Conservation (phyloP, 92 coral and sea anemone genomes). For the Nematostella vectensis region DNA sequence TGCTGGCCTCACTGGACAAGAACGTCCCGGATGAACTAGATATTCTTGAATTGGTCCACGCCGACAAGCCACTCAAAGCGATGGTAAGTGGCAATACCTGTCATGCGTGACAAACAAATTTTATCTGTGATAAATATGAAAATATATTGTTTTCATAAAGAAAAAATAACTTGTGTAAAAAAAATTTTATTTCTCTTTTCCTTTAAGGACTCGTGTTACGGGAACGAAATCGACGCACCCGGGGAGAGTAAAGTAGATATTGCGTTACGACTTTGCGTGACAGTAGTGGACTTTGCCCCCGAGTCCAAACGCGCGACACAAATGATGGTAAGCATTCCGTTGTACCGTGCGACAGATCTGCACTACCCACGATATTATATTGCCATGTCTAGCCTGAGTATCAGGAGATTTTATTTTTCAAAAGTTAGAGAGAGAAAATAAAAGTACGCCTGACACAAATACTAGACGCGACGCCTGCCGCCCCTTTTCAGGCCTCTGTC, state of each 20-base stretch:
- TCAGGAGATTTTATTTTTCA: too few species aligned
- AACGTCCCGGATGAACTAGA: conserved; percentile 76
- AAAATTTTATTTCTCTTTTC: background rate
- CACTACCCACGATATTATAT: too few species aligned
- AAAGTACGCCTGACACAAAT: too few species aligned
- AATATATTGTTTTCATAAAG: too few species aligned
- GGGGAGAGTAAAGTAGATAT: conserved; percentile 87
- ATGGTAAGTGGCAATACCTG: conserved; percentile 36
- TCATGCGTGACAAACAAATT: background rate
- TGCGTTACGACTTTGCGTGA: conserved; percentile 89
- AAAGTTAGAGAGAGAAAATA: too few species aligned
- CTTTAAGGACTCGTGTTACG: conserved; percentile 91
- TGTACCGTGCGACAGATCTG: too few species aligned
- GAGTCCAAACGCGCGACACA: conserved; percentile 96
- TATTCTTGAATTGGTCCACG: conserved; percentile 72
- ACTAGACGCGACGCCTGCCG: too few species aligned
- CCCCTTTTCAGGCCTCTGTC: too few species aligned
- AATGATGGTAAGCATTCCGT: conserved; percentile 79
- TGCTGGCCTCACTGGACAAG: conserved; percentile 80
- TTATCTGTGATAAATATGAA: too few species aligned
- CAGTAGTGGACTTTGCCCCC: conserved; percentile 94
- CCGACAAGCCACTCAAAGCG: conserved; percentile 82
- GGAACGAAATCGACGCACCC: conserved; percentile 56
- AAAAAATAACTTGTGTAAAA: background rate
- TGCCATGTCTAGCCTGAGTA: too few species aligned